phyloP scores from a whole-genome alignment of 1,140 invertebrate species.

The Lepidurus packardi region DNA sequence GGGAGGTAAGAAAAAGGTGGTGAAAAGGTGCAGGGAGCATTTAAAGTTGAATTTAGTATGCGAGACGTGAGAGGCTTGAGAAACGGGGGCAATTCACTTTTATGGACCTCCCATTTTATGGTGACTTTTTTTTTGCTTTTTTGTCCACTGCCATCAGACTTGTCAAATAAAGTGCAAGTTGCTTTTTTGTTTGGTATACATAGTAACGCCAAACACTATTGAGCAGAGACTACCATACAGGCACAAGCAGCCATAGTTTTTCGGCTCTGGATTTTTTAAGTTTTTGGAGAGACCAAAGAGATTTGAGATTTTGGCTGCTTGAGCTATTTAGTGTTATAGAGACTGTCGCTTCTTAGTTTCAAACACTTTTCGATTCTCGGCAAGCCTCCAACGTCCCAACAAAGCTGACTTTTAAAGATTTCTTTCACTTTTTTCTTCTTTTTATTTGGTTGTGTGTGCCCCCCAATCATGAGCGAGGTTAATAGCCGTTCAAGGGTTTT shows the following conservation, averaged over 20 bases:
- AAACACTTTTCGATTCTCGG: no score
- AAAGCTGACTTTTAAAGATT: background rate
- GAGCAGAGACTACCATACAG: background rate
- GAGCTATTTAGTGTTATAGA: no score
- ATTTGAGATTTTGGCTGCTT: no score
- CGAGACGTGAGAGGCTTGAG: constrained; percentile 2
- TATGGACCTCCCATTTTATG: constrained; percentile 13
- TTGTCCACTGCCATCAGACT: constrained; percentile 12
- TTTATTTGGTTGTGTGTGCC: no score
- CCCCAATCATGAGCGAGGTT: background rate
- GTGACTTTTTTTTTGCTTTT: constrained; percentile 5
- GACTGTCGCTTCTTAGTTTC: no score
- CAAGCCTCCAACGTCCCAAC: no score
- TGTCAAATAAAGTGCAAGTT: constrained; percentile 11
- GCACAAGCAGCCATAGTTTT: background rate
- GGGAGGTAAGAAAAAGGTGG: constrained; percentile 2
- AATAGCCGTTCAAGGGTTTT: background rate
- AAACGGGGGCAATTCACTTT: constrained; percentile 16
- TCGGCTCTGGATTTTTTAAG: background rate
- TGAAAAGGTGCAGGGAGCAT: background rate
- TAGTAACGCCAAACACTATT: constrained; percentile 22
- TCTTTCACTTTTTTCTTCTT: background rate
- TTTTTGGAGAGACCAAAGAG: background rate
- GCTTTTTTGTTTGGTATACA: background rate
- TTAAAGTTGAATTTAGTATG: constrained; percentile 19